Conservation (phyloP, 2,797 vertebrate species). For the Chiroxiphia lanceolata region DNA sequence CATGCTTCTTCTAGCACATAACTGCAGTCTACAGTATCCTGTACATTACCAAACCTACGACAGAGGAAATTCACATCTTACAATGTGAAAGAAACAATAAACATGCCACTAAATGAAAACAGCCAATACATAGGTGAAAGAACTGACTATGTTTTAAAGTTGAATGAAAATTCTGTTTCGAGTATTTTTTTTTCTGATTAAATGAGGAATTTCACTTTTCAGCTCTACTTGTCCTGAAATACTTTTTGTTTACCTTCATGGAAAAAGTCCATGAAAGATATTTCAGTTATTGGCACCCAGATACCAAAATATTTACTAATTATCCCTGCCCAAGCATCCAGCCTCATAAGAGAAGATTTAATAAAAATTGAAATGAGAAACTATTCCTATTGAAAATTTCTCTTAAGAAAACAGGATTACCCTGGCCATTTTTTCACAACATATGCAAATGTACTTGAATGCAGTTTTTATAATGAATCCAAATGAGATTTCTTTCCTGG, state of each 20-base stretch:
- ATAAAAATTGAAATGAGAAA: neutral
- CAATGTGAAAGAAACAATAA: neutral
- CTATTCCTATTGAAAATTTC: neutral
- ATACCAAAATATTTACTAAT: neutral
- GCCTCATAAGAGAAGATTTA: neutral
- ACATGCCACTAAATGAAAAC: neutral
- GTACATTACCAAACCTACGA: neutral
- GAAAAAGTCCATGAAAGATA: neutral
- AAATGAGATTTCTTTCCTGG: neutral
- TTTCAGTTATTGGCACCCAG: neutral
- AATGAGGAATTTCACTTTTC: neutral
- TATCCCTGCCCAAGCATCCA: rapidly evolving
- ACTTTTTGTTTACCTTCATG: neutral
- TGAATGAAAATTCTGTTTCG: neutral
- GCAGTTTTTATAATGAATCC: neutral
- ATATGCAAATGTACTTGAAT: neutral
- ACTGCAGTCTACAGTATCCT: neutral
- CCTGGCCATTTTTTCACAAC: neutral
- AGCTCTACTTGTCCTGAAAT: neutral
- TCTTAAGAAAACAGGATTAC: neutral
- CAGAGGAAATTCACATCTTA: neutral
- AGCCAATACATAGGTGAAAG: neutral
- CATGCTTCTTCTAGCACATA: neutral
- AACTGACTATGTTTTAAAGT: neutral
- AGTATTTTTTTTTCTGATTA: neutral